A percentile compares a stretch with the other conserved stretches of the same genome.
phyloP scores from a whole-genome alignment of 1,140 invertebrate species.

The Drosophila sp. region DNA sequence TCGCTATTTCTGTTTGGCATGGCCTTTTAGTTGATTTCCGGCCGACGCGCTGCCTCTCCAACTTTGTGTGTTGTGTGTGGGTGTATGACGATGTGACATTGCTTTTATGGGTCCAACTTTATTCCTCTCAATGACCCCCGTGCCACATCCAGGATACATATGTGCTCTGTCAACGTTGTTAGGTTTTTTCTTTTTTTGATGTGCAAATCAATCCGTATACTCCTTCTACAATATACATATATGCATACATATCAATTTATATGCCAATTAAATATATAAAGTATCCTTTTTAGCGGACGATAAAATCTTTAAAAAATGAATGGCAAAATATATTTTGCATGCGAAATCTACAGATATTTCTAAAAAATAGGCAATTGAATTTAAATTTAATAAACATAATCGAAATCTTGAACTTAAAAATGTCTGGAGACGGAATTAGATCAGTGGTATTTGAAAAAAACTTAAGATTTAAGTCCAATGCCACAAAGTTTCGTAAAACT shows the following conservation, averaged over 20 bases:
- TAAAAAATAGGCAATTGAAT: too few species aligned
- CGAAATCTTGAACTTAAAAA: too few species aligned
- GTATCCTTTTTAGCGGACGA: too few species aligned
- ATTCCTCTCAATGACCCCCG: constrained; percentile 1
- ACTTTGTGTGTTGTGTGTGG: constrained; percentile 52
- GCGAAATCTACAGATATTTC: too few species aligned
- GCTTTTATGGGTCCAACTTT: constrained; percentile 10
- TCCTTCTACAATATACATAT: neutral
- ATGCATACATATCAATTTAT: neutral
- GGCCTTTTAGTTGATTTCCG: constrained; percentile 77
- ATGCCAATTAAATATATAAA: too few species aligned
- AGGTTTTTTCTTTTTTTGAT: neutral
- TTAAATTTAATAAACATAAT: too few species aligned
- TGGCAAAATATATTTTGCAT: too few species aligned
- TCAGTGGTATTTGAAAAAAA: too few species aligned
- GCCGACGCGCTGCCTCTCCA: constrained; percentile 49
- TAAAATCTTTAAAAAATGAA: too few species aligned
- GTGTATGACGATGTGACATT: constrained; percentile 64
- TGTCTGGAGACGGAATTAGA: too few species aligned
- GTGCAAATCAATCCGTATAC: constrained; percentile 1
- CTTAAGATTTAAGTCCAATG: too few species aligned
- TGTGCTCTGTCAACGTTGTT: constrained; percentile 10
- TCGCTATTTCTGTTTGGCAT: constrained; percentile 36
- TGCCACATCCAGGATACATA: neutral
- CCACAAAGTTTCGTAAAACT: too few species aligned